A percentile compares a stretch with the other conserved stretches of the same genome.
These are phyloP conservation scores for Corythoichthys haematopterus DNA, from an alignment of 2,113 vertebrate species.

Conservation along the genomic window DNA sequence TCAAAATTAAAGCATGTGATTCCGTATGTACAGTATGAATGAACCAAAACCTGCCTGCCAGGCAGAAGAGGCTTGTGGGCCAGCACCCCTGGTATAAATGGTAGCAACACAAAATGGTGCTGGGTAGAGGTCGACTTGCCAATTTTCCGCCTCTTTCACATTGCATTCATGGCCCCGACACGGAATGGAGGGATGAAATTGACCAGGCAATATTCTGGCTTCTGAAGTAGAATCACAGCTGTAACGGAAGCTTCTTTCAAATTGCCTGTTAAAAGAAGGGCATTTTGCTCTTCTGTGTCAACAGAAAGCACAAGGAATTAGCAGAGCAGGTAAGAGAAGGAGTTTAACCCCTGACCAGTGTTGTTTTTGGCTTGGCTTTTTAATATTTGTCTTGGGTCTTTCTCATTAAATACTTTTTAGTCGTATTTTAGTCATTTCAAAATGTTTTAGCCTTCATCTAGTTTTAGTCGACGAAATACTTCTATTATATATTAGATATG, in stretches of 20 bases:
- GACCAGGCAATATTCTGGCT: background rate
- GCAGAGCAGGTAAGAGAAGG: background rate
- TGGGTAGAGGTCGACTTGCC: constrained; percentile 24
- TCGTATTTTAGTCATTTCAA: too few relatives aligned
- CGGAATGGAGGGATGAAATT: background rate
- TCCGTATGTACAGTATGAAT: too few relatives aligned
- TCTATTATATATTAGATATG: too few relatives aligned
- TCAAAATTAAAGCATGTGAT: too few relatives aligned
- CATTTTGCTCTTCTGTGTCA: background rate
- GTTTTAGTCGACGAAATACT: too few relatives aligned
- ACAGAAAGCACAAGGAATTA: background rate
- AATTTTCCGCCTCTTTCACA: constrained; percentile 2
- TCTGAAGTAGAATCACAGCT: background rate
- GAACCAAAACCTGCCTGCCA: too few relatives aligned
- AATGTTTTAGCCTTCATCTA: too few relatives aligned
- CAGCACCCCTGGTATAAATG: background rate
- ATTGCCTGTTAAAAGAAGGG: background rate
- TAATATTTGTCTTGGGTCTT: too few relatives aligned
- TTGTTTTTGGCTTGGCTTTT: too few relatives aligned
- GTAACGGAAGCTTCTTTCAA: background rate
- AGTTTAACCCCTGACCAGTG: background rate
- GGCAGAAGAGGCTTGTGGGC: too few relatives aligned
- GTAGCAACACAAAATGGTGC: background rate
- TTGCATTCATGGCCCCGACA: background rate
- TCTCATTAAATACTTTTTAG: too few relatives aligned